Evolutionary conservation across 1,140 invertebrate genomes (phyloP).

Genomic region (Pygmarrhopalites habei): DNA sequence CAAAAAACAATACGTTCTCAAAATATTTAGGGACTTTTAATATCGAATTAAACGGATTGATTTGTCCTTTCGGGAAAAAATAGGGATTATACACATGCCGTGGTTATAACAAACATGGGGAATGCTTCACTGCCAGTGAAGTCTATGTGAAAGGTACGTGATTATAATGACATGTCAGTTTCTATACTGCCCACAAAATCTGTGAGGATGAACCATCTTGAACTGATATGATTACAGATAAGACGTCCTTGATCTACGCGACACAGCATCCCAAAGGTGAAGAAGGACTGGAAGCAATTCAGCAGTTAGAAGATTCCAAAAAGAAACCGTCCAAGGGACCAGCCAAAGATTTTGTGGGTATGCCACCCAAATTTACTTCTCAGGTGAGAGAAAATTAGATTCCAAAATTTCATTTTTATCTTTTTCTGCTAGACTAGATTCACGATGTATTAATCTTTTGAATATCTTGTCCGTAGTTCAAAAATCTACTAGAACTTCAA

Average conservation of each 20-base stretch:
- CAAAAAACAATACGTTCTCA: too few relatives aligned
- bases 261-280: constrained; percentile 90
- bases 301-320: constrained; percentile 79
- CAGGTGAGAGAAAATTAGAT: too few relatives aligned
- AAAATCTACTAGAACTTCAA: constrained; percentile 68
- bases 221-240: constrained; percentile 48
- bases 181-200: too few relatives aligned
- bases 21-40: too few relatives aligned
- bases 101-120: constrained; percentile 74
- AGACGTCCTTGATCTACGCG: constrained; percentile 69
- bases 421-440: too few relatives aligned
- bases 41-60: too few relatives aligned
- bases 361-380: constrained; percentile 72
- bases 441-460: too few relatives aligned
- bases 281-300: constrained; percentile 81
- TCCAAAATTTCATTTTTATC: too few relatives aligned
- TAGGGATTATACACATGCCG: constrained; percentile 88
- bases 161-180: background rate
- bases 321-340: constrained; percentile 52
- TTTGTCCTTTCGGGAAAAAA: too few relatives aligned
- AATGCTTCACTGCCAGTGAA: constrained; percentile 85
- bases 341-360: constrained; percentile 59
- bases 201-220: too few relatives aligned
- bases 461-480: too few relatives aligned
- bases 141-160: constrained; percentile 59